Evolutionary conservation across 1,140 invertebrate genomes (phyloP).

Genomic region (Piezodorus guildinii): DNA sequence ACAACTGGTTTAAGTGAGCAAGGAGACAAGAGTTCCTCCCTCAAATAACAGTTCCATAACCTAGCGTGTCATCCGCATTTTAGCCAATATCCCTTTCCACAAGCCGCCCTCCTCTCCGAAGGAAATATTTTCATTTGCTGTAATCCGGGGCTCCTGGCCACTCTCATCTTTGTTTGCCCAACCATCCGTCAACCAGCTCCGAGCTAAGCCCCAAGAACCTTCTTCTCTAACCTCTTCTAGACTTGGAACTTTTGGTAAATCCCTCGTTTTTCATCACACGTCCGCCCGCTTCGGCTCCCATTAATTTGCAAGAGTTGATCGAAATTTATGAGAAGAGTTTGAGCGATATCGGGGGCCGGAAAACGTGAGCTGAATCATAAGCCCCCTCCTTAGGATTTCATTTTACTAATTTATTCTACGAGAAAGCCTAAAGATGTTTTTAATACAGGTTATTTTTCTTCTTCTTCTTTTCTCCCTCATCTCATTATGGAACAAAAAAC

Average conservation of each 20-base stretch:
- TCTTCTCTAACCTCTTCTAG: background rate
- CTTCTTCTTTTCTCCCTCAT: too few species aligned
- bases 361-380: conserved; percentile 7
- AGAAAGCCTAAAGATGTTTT: background rate
- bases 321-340: conserved; percentile 14
- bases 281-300: background rate
- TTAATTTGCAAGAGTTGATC: conserved; percentile 14
- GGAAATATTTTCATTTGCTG: too few species aligned
- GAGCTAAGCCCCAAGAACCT: background rate
- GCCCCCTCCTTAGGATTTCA: conserved; percentile 1
- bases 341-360: conserved; percentile 1
- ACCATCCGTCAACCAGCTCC: background rate
- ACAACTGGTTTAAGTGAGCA: too few species aligned
- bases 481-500: too few species aligned
- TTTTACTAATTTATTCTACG: conserved; percentile 9
- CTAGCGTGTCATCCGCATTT: too few species aligned
- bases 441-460: too few species aligned
- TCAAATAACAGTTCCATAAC: too few species aligned
- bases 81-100: too few species aligned
- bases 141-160: background rate
- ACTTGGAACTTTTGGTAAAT: background rate
- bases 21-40: too few species aligned
- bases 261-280: conserved; percentile 15
- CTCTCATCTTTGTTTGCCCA: conserved; percentile 1
- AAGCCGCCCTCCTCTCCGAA: too few species aligned